Evolutionary conservation across 2,113 vertebrate genomes (phyloP), one percentile per base, ranked within the genome.

Genomic region (Microtus ochrogaster): DNA sequence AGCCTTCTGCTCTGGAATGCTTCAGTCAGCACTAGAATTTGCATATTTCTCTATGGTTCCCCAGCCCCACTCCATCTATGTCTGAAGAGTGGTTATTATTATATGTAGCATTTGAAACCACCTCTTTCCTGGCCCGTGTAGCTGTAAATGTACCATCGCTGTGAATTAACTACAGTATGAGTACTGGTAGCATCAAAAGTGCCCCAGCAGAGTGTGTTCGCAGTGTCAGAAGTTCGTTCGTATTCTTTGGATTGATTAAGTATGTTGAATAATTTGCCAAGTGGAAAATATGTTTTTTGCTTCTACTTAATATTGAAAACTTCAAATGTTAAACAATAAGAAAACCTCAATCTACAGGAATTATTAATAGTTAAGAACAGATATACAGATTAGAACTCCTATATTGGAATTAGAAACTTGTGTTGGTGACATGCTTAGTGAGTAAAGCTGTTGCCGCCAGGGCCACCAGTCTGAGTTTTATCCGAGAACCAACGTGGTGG

Each of bases 291-390:
- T 68, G 5, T 74, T 39, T 41, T 68, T 36, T 78, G 7, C 78
- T 22, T 94, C 44, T 90, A 74, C 39, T 81, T 94, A 88, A 77
- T 94, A 44, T 78, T 89, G 5, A 83, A 81, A 96, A 83, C 26
- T 44, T 86, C 77, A 92, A 93, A 83, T 39, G 3, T 81, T 65
- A 93, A 78, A 66, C 8, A 82, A 17, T 12, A 85, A 9, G n/a
- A 89, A 84, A 63, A 52, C 44, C 10, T 33, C 17, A 87, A 11
- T 44, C 6, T 88, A 66, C 26, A 44, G 8, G 85, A 74, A 83
- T 90, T 81, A 65, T 65, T 93, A 66, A 76, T 93, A 44, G 49
- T 88, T 58, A 94, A 87, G 13, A 87, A 79, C 1, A 88, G 26
- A 0, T 13, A 17, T 92, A 39, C 63, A 55, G 19, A 44, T 82